Evolutionary conservation across 2,888 invertebrate genomes (phyloP), one percentile per base, ranked within the genome.

Genomic region (Clistopyga incitator): DNA sequence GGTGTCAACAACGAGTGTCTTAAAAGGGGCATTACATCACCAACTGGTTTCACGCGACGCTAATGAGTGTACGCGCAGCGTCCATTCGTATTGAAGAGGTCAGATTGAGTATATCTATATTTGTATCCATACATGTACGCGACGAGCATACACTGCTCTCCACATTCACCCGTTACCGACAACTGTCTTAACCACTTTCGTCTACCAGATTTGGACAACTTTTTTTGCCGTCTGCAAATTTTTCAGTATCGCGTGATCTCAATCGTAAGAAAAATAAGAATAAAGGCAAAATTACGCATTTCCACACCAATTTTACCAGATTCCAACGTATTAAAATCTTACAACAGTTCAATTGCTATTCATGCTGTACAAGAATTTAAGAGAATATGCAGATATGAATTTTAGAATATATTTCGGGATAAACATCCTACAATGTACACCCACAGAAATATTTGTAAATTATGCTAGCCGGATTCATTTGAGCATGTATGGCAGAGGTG

Each of bases 21-120:
- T 89, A 91, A 92, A 92, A 89, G 87, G 90, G 88, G 72, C 87
- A 88, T 93, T 92, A 90, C 92, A 91, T 92, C 92, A 93, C 88
- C 90, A 91, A 92, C 92, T 89, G 92, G 92, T 92, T 92, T 89
- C 84, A 38, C 56, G 68, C 61, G 72, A 77, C 72, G 81, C 68
- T 76, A 78, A 84, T 56, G 84, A 83, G 54, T 82, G 61, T 81
- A 74, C 54, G 75, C 72, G 71, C 34, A 56, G 70, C 45, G 64
- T 76, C 59, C 59, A 65, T 64, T 42, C 38, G 61, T 81, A 61
- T 75, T 72, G 72, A 67, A 79, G 65, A 72, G 80, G 76, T 83
- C 77, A 68, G 72, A 47, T 45, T 64, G 20, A 42, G 54, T 64
- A 61, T 64, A 61, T n/a, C 64, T 45, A 42, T 52, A 34, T 70